phyloP scores from a whole-genome alignment of 1,140 invertebrate genomes.

The Argopecten irradians region DNA sequence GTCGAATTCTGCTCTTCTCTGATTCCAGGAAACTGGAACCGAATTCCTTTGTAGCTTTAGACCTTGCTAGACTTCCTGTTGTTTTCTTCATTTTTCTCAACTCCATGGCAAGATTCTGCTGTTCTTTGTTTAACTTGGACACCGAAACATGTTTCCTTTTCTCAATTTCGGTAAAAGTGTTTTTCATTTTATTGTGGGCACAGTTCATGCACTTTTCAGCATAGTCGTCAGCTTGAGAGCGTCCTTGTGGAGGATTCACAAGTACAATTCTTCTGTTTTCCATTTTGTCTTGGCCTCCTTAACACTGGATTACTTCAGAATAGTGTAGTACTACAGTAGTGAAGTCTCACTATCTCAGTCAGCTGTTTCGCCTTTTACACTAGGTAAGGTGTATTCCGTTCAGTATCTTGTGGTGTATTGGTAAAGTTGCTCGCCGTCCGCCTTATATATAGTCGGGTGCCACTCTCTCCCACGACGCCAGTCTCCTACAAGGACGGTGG shows the following conservation, averaged over 20 bases:
- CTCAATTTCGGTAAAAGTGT: constrained; percentile 30
- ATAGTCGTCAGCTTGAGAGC: constrained; percentile 30
- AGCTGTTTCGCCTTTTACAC: background rate
- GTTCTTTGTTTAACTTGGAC: constrained; percentile 34
- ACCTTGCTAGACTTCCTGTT: background rate
- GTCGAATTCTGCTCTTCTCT: constrained; percentile 33
- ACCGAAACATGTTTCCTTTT: constrained; percentile 18
- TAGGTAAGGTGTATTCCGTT: background rate
- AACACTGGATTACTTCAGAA: background rate
- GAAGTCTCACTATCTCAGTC: background rate
- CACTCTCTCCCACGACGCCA: background rate
- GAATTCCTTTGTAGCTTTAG: background rate
- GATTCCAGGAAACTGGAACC: constrained; percentile 22
- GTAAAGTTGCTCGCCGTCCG: background rate
- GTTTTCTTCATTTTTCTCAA: constrained; percentile 30
- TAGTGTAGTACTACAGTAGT: background rate
- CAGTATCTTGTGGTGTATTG: constrained; percentile 7
- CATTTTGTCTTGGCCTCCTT: background rate
- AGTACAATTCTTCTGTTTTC: constrained; percentile 12
- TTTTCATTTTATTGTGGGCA: constrained; percentile 35
- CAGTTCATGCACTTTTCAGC: constrained; percentile 34
- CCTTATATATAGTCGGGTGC: background rate
- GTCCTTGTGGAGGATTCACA: constrained; percentile 31
- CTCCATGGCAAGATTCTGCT: constrained; percentile 31
- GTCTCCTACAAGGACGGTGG: constrained; percentile 2